Conservation (phyloP, 2,888 invertebrate species). For the Thymelicus sylvestris region DNA sequence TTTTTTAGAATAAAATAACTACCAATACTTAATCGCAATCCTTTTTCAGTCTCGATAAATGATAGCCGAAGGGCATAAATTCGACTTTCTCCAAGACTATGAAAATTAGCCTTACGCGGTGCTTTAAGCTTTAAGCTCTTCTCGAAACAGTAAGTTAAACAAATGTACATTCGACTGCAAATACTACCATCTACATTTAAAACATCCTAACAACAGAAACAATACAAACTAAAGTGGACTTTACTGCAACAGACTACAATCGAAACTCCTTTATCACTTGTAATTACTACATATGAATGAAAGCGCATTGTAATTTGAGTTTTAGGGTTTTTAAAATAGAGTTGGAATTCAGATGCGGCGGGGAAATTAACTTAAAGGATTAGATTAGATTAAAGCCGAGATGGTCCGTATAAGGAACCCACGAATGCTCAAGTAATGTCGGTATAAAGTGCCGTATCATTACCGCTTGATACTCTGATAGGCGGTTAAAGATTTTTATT, state of each 20-base stretch:
- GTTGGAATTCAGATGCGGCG: conserved; percentile 29
- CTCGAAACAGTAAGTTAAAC: conserved; percentile 46
- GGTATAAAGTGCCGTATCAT: conserved; percentile 48
- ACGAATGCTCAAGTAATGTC: conserved; percentile 39
- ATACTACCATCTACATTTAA: conserved; percentile 7
- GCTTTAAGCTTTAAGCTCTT: conserved; percentile 33
- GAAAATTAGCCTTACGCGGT: conserved; percentile 37
- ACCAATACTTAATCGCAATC: conserved; percentile 19
- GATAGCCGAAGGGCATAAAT: conserved; percentile 32
- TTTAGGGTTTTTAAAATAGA: conserved; percentile 15
- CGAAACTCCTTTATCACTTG: not conserved
- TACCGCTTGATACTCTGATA: conserved; percentile 38
- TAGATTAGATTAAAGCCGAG: conserved; percentile 47
- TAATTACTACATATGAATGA: conserved; percentile 25
- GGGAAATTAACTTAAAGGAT: conserved; percentile 43
- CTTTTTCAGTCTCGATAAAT: conserved; percentile 32
- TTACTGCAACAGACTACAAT: not conserved
- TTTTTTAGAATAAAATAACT: not conserved
- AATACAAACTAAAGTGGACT: not conserved
- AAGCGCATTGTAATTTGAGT: conserved; percentile 3
- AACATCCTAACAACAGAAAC: conserved; percentile 10
- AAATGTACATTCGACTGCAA: conserved; percentile 43
- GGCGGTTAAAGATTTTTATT: conserved; percentile 38
- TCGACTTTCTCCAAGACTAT: conserved; percentile 38
- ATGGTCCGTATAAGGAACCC: conserved; percentile 46